Evolutionary conservation across 2,888 invertebrate genomes (phyloP).

Genomic region (Parnassius glacialis): DNA sequence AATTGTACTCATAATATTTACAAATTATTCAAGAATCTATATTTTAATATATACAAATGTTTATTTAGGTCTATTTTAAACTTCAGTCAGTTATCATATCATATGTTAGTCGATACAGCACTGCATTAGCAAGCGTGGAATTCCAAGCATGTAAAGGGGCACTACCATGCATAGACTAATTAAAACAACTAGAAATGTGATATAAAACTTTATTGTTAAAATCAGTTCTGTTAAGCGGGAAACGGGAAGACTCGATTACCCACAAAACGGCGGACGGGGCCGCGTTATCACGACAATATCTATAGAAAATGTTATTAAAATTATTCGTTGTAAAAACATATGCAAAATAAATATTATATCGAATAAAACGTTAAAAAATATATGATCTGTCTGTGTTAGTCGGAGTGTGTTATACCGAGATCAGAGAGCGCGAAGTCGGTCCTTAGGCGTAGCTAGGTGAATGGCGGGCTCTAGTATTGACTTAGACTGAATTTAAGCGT

Average conservation of each 20-base stretch:
- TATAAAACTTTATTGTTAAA: conserved; percentile 77
- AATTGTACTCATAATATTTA: not conserved
- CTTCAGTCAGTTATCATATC: conserved; percentile 9
- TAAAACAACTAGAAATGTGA: conserved; percentile 70
- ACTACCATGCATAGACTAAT: conserved; percentile 61
- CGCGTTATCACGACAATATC: conserved; percentile 66
- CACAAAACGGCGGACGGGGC: conserved; percentile 49
- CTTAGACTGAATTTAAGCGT: conserved; percentile 5
- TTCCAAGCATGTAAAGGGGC: conserved; percentile 57
- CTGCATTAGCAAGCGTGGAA: conserved; percentile 72
- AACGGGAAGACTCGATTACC: conserved; percentile 69
- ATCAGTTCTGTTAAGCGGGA: conserved; percentile 77
- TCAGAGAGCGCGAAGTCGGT: conserved; percentile 62
- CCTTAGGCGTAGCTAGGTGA: conserved; percentile 25
- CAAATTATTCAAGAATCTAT: conserved; percentile 1
- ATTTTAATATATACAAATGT: conserved; percentile 11
- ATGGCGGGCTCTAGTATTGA: not conserved
- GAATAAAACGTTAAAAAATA: conserved; percentile 64
- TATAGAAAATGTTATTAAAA: conserved; percentile 46
- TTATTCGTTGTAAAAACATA: conserved; percentile 58
- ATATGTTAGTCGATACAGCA: conserved; percentile 57
- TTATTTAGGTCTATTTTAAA: not conserved
- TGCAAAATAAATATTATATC: conserved; percentile 50
- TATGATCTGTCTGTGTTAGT: conserved; percentile 71
- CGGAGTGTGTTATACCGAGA: conserved; percentile 77